Percentiles rank a stretch among this genome's conserved stretches.
These are phyloP conservation scores for Helogale parvula DNA, from an alignment of 2,113 vertebrate species.

Conservation along the genomic window DNA sequence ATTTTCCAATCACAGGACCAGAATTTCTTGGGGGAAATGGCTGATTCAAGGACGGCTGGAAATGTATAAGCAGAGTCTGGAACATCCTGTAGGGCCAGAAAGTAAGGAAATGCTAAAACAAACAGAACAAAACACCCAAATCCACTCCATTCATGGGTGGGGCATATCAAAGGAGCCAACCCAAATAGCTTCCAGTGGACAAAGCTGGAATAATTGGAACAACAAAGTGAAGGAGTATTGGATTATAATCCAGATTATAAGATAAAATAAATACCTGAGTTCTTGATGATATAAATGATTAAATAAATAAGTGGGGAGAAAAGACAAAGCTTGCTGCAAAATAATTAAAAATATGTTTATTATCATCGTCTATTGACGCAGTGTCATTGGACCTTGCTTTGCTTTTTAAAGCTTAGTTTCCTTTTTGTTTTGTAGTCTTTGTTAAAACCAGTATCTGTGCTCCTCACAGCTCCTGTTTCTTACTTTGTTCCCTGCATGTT, in stretches of 20 bases:
- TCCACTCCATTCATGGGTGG: background rate
- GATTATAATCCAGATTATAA: background rate
- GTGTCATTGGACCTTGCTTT: background rate
- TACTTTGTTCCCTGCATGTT: background rate
- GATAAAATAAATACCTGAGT: background rate
- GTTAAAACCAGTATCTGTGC: background rate
- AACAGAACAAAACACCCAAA: background rate
- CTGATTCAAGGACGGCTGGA: background rate
- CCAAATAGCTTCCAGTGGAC: background rate
- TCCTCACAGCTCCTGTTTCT: background rate
- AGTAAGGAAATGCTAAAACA: background rate
- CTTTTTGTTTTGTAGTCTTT: background rate
- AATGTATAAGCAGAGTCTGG: background rate
- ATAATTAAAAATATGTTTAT: background rate
- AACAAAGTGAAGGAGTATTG: background rate
- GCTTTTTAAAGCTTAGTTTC: background rate
- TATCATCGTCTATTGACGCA: background rate
- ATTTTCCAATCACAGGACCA: background rate
- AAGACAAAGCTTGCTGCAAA: background rate
- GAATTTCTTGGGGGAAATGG: background rate
- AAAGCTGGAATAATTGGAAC: background rate
- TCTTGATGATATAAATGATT: background rate
- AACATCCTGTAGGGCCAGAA: background rate
- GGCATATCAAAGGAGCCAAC: background rate
- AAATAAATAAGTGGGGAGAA: background rate